Evolutionary conservation across 2,797 vertebrate species (phyloP).

Genomic region (Sarcoramphus papa): DNA sequence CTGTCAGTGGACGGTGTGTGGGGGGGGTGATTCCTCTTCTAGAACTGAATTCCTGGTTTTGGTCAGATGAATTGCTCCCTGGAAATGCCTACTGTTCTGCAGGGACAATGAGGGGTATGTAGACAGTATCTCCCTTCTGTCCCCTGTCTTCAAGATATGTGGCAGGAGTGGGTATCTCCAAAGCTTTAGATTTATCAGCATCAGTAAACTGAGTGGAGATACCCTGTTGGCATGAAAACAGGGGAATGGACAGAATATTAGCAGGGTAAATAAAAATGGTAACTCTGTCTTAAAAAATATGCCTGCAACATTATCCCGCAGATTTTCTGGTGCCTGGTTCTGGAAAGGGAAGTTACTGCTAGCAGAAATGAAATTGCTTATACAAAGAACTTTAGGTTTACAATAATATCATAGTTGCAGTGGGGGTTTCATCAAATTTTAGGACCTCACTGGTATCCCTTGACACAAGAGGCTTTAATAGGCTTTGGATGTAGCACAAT

Average conservation of each 20-base stretch:
- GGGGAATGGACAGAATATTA: background rate
- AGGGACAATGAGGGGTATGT: background rate
- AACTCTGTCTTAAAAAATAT: background rate
- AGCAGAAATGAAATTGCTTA: conserved; percentile 5
- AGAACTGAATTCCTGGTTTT: background rate
- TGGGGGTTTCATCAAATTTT: conserved; percentile 41
- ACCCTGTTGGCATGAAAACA: background rate
- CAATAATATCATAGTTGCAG: background rate
- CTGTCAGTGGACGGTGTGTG: background rate
- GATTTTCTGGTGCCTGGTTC: background rate
- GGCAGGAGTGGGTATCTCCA: background rate
- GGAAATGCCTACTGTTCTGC: background rate
- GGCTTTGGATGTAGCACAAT: conserved; percentile 50
- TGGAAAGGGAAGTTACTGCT: background rate
- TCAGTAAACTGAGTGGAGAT: background rate
- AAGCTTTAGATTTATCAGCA: background rate
- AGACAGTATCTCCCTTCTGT: background rate
- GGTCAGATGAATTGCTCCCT: background rate
- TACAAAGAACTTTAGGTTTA: conserved; percentile 9
- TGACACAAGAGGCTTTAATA: conserved; percentile 54
- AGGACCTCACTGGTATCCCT: conserved; percentile 42
- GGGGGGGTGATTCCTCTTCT: background rate
- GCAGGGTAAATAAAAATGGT: background rate
- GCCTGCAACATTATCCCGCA: background rate
- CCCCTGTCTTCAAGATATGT: background rate